Evolutionary conservation across 2,797 vertebrate genomes (phyloP).

Genomic region (Adelosebastes latens): DNA sequence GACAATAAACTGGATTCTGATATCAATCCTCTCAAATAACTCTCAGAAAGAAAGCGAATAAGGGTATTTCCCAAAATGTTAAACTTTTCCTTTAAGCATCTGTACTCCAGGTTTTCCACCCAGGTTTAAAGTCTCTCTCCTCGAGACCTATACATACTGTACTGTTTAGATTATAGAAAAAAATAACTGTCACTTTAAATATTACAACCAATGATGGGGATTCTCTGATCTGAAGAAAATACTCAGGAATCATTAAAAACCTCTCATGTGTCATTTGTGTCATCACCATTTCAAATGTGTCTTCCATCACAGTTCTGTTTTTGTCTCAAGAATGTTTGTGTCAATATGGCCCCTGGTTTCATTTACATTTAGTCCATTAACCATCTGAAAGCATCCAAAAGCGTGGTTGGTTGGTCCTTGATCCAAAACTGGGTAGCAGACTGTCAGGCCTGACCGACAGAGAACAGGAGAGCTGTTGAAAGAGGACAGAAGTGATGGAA

Average conservation of each 20-base stretch:
- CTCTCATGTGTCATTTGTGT: not conserved
- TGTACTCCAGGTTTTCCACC: not conserved
- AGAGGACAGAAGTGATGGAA: constrained; percentile 9
- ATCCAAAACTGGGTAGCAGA: not conserved
- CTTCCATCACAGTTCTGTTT: not conserved
- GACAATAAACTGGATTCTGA: no score
- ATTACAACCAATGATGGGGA: not conserved
- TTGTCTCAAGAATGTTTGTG: not conserved
- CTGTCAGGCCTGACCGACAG: constrained; percentile 26
- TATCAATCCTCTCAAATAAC: not conserved
- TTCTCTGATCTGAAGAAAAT: not conserved
- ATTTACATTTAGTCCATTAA: constrained; percentile 2
- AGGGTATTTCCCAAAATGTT: not conserved
- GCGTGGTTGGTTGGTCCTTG: not conserved
- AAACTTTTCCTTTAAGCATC: not conserved
- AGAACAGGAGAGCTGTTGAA: constrained; percentile 39
- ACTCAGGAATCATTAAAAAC: not conserved
- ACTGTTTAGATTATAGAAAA: not conserved
- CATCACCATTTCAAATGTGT: not conserved
- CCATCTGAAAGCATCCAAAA: not conserved
- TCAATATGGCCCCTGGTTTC: not conserved
- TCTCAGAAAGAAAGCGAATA: not conserved
- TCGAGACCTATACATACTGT: not conserved
- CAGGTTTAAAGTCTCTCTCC: not conserved
- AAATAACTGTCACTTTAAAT: not conserved